phyloP scores from a whole-genome alignment of 2,888 invertebrate genomes.

The Sepioteuthis lessoniana region DNA sequence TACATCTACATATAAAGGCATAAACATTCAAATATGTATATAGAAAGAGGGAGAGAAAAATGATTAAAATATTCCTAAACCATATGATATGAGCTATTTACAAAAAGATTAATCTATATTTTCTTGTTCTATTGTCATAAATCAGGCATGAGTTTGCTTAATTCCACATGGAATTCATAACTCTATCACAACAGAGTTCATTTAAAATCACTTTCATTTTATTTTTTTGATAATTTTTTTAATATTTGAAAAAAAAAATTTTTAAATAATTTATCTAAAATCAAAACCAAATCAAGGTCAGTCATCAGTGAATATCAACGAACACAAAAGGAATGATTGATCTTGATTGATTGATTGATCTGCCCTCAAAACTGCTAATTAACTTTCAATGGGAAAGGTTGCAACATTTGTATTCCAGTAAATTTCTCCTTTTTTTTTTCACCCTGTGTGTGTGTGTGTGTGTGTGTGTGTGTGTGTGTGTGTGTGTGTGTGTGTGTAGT shows the following conservation, averaged over 20 bases:
- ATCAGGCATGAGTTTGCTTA: too few species aligned
- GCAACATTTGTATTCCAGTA: neutral
- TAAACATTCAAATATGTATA: too few species aligned
- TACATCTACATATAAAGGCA: too few species aligned
- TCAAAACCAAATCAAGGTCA: constrained; percentile 18
- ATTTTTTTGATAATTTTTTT: too few species aligned
- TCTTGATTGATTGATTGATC: neutral
- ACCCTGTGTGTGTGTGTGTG: neutral
- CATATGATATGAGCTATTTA: too few species aligned
- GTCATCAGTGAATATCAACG: neutral
- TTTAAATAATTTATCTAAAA: neutral
- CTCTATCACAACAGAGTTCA: neutral
- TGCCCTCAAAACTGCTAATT: constrained; percentile 21
- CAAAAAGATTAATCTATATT: too few species aligned
- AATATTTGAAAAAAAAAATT: too few species aligned
- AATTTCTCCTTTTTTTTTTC: neutral
- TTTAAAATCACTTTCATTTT: neutral
- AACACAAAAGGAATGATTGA: neutral
- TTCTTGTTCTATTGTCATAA: too few species aligned
- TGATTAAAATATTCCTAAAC: too few species aligned
- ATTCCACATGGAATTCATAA: neutral
- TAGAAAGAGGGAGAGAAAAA: too few species aligned
- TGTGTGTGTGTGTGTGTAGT: too few species aligned
- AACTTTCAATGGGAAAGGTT: neutral
- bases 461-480: neutral